Evolutionary conservation across 30 jellyfish, hydroid and myxozoan species (phyloP).

Genomic region (Clytia hemisphaerica): DNA sequence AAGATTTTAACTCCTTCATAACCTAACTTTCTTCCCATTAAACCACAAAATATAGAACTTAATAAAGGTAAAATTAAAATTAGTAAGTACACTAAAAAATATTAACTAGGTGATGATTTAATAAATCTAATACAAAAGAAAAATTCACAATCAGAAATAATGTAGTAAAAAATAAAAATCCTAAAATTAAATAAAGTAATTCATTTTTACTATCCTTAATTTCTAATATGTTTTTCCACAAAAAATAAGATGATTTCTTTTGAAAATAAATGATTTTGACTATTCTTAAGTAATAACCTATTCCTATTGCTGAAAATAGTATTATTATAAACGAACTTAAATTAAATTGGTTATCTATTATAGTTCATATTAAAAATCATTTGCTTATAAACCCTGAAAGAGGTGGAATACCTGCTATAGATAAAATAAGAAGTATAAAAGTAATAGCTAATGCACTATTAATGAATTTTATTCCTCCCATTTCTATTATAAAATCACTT

Average conservation of each 20-base stretch:
- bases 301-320: conserved; percentile 22
- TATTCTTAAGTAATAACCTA: conserved; percentile 31
- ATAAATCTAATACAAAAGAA: background rate
- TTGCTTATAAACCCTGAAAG: conserved; percentile 26
- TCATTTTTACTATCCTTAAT: background rate
- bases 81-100: conserved; percentile 13
- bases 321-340: background rate
- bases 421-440: background rate
- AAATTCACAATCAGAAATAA: background rate
- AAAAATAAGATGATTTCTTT: background rate
- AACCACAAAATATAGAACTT: background rate
- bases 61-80: conserved; percentile 31
- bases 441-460: background rate
- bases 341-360: background rate
- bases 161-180: background rate
- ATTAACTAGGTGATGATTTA: too few relatives aligned
- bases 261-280: conserved; percentile 18
- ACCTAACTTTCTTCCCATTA: conserved; percentile 37
- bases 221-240: background rate
- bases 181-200: background rate
- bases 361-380: background rate
- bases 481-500: background rate
- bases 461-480: background rate
- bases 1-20: conserved; percentile 3
- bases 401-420: conserved; percentile 46